A percentile compares a stretch with the other conserved stretches of the same genome.
These are phyloP conservation scores for Uropetala carovei DNA, from an alignment of 2,888 invertebrate species.

Conservation along the genomic window DNA sequence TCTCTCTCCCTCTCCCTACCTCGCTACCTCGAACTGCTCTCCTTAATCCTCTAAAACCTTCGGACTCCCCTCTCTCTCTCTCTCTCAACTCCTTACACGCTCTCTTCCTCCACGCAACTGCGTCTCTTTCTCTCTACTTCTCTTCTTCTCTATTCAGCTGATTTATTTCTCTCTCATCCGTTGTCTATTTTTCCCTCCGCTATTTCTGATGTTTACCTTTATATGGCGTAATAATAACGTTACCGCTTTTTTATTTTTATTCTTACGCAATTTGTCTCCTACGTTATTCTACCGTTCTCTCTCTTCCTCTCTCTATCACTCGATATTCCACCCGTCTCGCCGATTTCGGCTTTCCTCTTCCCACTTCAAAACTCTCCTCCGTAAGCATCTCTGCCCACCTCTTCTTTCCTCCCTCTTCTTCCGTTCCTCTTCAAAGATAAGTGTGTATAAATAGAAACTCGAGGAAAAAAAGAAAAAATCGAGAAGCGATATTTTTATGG, in stretches of 20 bases:
- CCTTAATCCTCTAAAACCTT: constrained; percentile 23
- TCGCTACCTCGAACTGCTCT: neutral
- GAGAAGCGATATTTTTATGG: no score
- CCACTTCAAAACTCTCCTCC: neutral
- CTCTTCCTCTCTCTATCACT: neutral
- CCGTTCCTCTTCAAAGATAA: no score
- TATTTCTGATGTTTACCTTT: neutral
- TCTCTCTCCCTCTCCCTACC: no score
- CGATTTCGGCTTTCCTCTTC: neutral
- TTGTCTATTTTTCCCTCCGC: neutral
- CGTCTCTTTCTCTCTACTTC: neutral
- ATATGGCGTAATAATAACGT: constrained; percentile 11
- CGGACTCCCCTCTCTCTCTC: neutral
- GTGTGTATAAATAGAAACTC: no score
- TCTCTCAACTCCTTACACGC: constrained; percentile 9
- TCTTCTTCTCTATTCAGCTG: neutral
- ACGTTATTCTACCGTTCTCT: neutral
- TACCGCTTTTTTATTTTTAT: neutral
- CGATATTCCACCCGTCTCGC: neutral
- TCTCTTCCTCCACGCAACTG: neutral
- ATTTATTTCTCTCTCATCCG: neutral
- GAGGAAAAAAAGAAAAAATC: no score
- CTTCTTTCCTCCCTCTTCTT: neutral
- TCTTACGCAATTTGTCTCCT: neutral
- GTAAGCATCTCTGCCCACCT: neutral